Conservation (phyloP, 2,888 invertebrate species). For the Augochlorella aurata region DNA sequence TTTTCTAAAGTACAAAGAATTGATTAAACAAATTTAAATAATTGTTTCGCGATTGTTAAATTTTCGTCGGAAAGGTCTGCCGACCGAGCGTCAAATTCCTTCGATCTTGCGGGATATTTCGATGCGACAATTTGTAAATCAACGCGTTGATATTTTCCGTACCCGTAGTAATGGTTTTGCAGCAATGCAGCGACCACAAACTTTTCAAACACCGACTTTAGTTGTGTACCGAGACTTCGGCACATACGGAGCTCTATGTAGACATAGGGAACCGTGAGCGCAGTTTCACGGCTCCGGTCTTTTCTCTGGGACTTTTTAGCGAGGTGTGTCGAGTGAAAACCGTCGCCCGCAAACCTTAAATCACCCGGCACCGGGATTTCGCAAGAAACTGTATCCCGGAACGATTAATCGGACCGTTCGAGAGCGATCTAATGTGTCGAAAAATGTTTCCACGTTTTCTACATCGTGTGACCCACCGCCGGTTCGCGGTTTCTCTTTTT, state of each 20-base stretch:
- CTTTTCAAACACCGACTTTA: background rate
- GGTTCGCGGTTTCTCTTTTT: slow-evolving; percentile 26
- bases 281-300: slow-evolving; percentile 36
- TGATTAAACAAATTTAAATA: too few species aligned
- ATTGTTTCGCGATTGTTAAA: too few species aligned
- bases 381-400: slow-evolving; percentile 23
- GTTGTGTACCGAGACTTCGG: background rate
- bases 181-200: background rate
- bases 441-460: background rate
- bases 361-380: slow-evolving; percentile 17
- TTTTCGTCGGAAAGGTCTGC: too few species aligned
- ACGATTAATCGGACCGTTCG: slow-evolving; percentile 19
- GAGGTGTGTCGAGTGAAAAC: slow-evolving; percentile 34
- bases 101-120: too few species aligned
- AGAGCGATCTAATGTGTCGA: slow-evolving; percentile 10
- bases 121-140: too few species aligned
- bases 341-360: slow-evolving; percentile 7
- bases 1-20: too few species aligned
- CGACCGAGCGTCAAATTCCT: too few species aligned
- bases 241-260: slow-evolving; percentile 7
- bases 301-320: slow-evolving; percentile 50
- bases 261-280: slow-evolving; percentile 7
- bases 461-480: background rate
- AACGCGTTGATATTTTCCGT: too few species aligned
- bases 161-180: too few species aligned